Conservation (phyloP, 2,113 vertebrate species). For the Chlamydotis undulata region DNA sequence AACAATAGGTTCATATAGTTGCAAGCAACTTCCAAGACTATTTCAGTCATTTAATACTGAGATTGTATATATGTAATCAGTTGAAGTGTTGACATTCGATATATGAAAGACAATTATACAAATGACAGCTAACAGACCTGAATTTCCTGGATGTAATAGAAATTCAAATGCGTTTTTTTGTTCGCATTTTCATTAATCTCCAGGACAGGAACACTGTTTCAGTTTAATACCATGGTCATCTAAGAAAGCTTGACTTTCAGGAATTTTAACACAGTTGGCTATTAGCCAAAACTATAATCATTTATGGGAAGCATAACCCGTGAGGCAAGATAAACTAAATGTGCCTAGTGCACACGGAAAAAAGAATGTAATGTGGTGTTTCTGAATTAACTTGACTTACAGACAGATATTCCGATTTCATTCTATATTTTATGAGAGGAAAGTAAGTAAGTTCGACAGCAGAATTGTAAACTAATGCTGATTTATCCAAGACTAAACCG, state of each 20-base stretch:
- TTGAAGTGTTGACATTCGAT: accelerated
- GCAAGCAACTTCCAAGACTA: neutral
- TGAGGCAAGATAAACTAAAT: neutral
- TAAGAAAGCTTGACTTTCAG: neutral
- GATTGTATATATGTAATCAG: neutral
- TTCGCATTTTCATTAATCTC: neutral
- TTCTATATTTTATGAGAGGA: neutral
- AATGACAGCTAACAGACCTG: neutral
- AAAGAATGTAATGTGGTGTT: neutral
- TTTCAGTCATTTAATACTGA: neutral
- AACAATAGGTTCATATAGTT: neutral
- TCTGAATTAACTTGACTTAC: neutral
- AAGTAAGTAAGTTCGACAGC: neutral
- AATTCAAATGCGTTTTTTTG: neutral
- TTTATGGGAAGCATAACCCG: neutral
- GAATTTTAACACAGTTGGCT: neutral
- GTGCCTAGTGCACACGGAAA: neutral
- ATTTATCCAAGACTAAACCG: neutral
- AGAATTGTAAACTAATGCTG: neutral
- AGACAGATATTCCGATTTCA: too few species aligned
- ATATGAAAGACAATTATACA: neutral
- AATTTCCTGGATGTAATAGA: neutral
- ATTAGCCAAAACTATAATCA: neutral
- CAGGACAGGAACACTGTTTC: neutral
- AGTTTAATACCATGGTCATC: neutral